Percentiles rank a stretch among this genome's conserved stretches.
These are phyloP conservation scores for Drosophila ercepeae DNA, from an alignment of 1,140 invertebrate species.

Conservation along the genomic window DNA sequence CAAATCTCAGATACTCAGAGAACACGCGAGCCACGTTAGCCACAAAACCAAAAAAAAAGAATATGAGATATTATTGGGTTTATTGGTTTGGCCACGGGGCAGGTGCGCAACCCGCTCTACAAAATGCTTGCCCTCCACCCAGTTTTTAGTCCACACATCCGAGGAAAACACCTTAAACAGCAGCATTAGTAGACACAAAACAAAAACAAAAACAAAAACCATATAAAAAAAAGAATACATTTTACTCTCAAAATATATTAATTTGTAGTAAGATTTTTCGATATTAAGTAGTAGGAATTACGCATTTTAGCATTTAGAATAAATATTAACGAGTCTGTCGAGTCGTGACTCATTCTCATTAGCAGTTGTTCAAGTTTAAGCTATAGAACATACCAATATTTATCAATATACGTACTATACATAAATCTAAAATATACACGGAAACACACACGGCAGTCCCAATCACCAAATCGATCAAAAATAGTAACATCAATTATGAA, in stretches of 20 bases:
- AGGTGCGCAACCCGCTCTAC: constrained; percentile 73
- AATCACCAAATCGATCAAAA: constrained; percentile 39
- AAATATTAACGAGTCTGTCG: constrained; percentile 78
- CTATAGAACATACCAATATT: constrained; percentile 71
- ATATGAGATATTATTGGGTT: constrained; percentile 2
- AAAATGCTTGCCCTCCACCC: constrained; percentile 63
- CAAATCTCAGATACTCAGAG: constrained; percentile 18
- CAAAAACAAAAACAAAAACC: constrained; percentile 7
- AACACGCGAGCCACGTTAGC: constrained; percentile 52
- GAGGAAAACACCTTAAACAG: constrained; percentile 29
- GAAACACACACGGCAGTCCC: constrained; percentile 14
- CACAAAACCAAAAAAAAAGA: constrained; percentile 41
- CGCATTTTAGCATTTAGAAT: constrained; percentile 80
- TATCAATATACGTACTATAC: constrained; percentile 41
- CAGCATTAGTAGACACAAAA: constrained; percentile 53
- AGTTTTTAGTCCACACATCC: constrained; percentile 22
- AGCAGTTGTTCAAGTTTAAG: constrained; percentile 82
- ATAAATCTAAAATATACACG: constrained; percentile 14
- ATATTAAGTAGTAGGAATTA: constrained; percentile 81
- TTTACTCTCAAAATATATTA: constrained; percentile 64
- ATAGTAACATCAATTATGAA: constrained; percentile 44
- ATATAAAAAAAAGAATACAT: constrained; percentile 46
- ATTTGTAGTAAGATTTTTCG: constrained; percentile 70
- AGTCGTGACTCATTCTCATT: constrained; percentile 79
- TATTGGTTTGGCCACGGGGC: constrained; percentile 64